Evolutionary conservation across 1,140 invertebrate species (phyloP).

Genomic region (Melanaphis sacchari): DNA sequence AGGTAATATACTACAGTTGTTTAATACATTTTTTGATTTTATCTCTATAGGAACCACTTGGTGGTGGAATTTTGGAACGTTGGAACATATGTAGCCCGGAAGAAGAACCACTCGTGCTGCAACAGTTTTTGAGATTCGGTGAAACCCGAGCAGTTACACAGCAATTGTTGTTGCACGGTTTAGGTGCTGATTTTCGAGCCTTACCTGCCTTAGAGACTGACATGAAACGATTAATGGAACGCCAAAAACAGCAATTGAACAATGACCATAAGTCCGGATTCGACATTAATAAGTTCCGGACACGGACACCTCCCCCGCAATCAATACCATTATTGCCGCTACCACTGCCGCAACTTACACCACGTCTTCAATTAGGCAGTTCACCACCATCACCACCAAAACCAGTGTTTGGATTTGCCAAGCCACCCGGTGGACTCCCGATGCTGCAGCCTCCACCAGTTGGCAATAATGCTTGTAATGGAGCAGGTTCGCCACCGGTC

Average conservation of each 20-base stretch:
- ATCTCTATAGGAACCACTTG: conserved; percentile 71
- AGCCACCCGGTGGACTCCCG: conserved; percentile 64
- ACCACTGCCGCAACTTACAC: neutral
- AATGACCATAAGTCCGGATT: conserved; percentile 29
- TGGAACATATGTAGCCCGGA: conserved; percentile 84
- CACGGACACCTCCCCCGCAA: conserved; percentile 43
- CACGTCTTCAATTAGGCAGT: neutral
- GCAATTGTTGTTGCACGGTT: conserved; percentile 71
- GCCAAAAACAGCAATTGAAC: conserved; percentile 33
- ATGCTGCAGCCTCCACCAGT: conserved; percentile 74
- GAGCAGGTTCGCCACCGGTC: conserved; percentile 61
- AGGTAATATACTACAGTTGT: neutral
- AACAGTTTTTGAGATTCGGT: conserved; percentile 85
- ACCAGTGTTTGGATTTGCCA: conserved; percentile 63
- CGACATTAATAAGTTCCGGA: conserved; percentile 48
- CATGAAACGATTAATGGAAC: conserved; percentile 64
- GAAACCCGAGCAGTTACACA: conserved; percentile 84
- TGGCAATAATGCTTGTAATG: conserved; percentile 65
- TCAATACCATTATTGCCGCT: conserved; percentile 58
- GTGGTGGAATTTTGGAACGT: conserved; percentile 77
- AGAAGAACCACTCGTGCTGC: conserved; percentile 84
- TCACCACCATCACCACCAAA: conserved; percentile 58
- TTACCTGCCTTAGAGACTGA: conserved; percentile 66
- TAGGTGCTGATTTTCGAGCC: conserved; percentile 60
- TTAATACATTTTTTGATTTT: conserved; percentile 47